Evolutionary conservation across 92 coral and sea anemone species (phyloP), one percentile per base, ranked within the genome.

Genomic region (Scolanthus callimorphus): DNA sequence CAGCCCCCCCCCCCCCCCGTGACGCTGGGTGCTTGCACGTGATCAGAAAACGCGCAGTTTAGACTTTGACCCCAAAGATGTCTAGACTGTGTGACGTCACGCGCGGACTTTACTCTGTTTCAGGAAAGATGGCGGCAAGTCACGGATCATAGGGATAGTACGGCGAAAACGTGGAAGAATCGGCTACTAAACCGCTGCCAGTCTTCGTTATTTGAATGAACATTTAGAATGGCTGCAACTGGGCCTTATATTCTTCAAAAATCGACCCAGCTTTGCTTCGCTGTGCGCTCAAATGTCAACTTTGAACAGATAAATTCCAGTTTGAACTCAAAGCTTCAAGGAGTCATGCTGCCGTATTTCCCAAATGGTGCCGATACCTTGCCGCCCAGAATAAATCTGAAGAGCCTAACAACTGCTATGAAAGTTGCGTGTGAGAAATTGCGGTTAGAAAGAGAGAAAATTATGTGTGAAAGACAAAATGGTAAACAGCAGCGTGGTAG

Each of bases 201-300:
- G n/a, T n/a, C n/a, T n/a, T n/a, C n/a, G n/a, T n/a, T n/a, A n/a
- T n/a, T n/a, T n/a, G n/a, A n/a, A n/a, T n/a, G n/a, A n/a, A n/a
- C n/a, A n/a, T n/a, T n/a, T n/a, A n/a, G n/a, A n/a, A n/a, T n/a
- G n/a, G n/a, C n/a, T n/a, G 90, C 97, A 44, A 91, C 97, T 55
- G 95, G 97, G 55, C 88, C 87, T 11, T 91, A 91, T 53, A 91
- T 91, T 10, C 84, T 91, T 17, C 84, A 74, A n/a, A 91, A 91
- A 65, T 88, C 97, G 11, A 74, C 90, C 25, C 97, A 88, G 60
- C 74, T 91, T 46, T 88, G 90, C 75, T 69, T 95, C 20, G 97
- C 88, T 2, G 97, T 89, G 11, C 97, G 97, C 31, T 85, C 90
- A 31, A 88, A 84, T 60, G 86, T 88, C 24, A 78, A 76, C 70